phyloP scores from a whole-genome alignment of 1,140 invertebrate genomes.

The Pseudomyrmex concolor region DNA sequence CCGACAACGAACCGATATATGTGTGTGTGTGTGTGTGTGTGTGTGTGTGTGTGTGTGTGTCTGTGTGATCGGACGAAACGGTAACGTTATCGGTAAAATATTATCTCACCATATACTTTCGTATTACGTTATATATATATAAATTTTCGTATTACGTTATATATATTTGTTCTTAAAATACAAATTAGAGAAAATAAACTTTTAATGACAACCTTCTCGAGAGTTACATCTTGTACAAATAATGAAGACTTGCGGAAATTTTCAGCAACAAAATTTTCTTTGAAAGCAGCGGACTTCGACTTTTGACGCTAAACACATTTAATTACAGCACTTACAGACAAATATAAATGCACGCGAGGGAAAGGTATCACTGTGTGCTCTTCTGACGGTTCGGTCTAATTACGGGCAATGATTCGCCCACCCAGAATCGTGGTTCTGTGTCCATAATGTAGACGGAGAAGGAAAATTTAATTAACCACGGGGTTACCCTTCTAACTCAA shows the following conservation, averaged over 20 bases:
- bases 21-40: background rate
- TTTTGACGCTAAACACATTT: background rate
- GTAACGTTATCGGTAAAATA: too few species aligned
- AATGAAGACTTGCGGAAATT: background rate
- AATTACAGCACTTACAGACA: background rate
- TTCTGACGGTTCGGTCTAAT: constrained; percentile 7
- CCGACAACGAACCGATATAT: constrained; percentile 3
- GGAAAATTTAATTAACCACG: constrained; percentile 55
- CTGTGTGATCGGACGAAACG: too few species aligned
- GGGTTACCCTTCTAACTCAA: constrained; percentile 6
- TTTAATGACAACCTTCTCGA: too few species aligned
- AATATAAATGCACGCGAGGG: background rate
- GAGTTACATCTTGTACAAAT: background rate
- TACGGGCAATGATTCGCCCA: constrained; percentile 17
- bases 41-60: background rate
- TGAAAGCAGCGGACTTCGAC: too few species aligned
- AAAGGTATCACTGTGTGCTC: background rate
- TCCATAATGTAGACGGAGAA: constrained; percentile 20
- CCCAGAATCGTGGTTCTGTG: constrained; percentile 19
- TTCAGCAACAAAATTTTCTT: too few species aligned
- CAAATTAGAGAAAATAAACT: too few species aligned
- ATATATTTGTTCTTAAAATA: too few species aligned
- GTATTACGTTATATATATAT: too few species aligned
- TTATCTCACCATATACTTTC: too few species aligned
- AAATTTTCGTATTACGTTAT: too few species aligned